These are phyloP conservation scores for Tribolium freemani DNA, from an alignment of 2,888 invertebrate species.

Conservation along the genomic window DNA sequence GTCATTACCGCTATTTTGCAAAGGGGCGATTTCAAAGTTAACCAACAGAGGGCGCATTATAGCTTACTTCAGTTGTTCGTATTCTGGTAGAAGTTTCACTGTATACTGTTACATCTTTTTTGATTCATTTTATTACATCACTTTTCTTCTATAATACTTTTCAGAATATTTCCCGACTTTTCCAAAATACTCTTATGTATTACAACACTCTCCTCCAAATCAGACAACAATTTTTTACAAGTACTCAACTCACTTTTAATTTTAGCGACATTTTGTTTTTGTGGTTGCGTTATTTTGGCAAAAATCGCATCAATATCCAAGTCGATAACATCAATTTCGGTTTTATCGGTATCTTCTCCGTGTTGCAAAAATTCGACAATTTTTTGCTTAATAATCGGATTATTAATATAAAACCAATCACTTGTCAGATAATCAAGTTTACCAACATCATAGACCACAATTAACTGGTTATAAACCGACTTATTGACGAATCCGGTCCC, in stretches of 20 bases:
- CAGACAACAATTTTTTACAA: conserved; percentile 58
- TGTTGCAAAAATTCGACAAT: conserved; percentile 42
- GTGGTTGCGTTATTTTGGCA: conserved; percentile 26
- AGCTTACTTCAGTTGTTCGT: too few relatives aligned
- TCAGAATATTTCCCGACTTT: conserved; percentile 53
- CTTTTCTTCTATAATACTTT: conserved; percentile 19
- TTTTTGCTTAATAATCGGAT: conserved; percentile 67
- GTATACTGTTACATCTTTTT: too few relatives aligned
- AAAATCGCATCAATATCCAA: conserved; percentile 42
- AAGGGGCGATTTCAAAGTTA: too few relatives aligned
- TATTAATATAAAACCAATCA: conserved; percentile 73
- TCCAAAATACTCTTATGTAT: conserved; percentile 60
- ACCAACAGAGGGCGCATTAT: too few relatives aligned
- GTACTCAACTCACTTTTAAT: conserved; percentile 54
- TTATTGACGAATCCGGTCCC: conserved; percentile 55
- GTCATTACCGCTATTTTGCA: too few relatives aligned
- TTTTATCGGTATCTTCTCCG: conserved; percentile 16
- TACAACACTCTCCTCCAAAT: conserved; percentile 63
- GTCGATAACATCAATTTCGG: conserved; percentile 1
- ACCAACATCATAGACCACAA: conserved; percentile 73
- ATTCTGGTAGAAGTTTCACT: too few relatives aligned
- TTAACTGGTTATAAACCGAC: conserved; percentile 58
- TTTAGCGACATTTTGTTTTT: conserved; percentile 22
- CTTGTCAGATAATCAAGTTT: conserved; percentile 70
- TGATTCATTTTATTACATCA: neutral